These are phyloP conservation scores for Artibeus jamaicensis DNA, from an alignment of 2,797 vertebrate species.

Conservation along the genomic window DNA sequence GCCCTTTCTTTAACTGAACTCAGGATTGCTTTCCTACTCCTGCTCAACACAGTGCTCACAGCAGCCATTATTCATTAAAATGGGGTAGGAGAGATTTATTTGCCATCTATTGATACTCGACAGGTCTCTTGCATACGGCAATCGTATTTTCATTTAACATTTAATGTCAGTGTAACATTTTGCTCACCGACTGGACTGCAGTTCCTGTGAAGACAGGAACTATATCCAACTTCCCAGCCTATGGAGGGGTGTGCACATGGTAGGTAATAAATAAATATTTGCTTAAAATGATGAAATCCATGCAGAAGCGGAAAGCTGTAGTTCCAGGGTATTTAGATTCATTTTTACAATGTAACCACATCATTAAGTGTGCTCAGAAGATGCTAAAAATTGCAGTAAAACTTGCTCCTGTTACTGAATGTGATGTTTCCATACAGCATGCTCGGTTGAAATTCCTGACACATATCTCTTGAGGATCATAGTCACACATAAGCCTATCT, in stretches of 20 bases:
- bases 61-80: not conserved
- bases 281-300: not conserved
- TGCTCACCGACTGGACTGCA: not conserved
- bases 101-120: not conserved
- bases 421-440: not conserved
- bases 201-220: not conserved
- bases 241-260: not conserved
- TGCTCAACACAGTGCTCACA: not conserved
- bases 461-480: not conserved
- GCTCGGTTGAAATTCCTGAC: not conserved
- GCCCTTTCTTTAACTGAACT: not conserved
- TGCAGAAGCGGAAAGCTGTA: not conserved
- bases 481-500: not conserved
- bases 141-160: not conserved
- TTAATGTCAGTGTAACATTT: constrained; percentile 1
- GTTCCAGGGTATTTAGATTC: not conserved
- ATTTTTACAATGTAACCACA: not conserved
- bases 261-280: not conserved
- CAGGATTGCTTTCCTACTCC: not conserved
- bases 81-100: not conserved
- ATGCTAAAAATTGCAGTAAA: not conserved
- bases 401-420: not conserved
- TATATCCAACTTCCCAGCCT: not conserved
- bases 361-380: not conserved
- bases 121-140: not conserved